A percentile compares a stretch with the other conserved stretches of the same genome.
phyloP scores from a whole-genome alignment of 2,113 vertebrate species.

The Nestor notabilis region DNA sequence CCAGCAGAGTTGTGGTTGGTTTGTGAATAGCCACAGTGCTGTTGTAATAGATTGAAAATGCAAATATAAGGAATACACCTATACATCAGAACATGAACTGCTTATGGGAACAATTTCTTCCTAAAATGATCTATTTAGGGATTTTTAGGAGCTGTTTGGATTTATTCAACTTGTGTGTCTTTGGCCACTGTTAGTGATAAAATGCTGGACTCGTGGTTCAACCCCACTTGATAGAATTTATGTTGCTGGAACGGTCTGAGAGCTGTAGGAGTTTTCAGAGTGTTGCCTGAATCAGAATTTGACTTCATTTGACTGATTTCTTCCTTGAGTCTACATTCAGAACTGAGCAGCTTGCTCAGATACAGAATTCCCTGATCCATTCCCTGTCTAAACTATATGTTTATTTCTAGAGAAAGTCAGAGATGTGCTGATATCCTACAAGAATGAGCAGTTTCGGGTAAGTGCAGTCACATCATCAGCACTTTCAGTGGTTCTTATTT shows the following conservation, averaged over 20 bases:
- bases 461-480: not conserved
- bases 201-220: not conserved
- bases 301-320: not conserved
- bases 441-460: constrained; percentile 88
- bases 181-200: not conserved
- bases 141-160: not conserved
- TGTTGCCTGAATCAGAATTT: not conserved
- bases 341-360: not conserved
- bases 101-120: not conserved
- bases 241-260: not conserved
- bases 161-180: not conserved
- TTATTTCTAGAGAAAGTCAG: constrained; percentile 80
- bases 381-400: not conserved
- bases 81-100: not conserved
- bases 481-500: not conserved
- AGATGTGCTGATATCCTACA: constrained; percentile 85
- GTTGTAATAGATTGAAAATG: not conserved
- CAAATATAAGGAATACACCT: not conserved
- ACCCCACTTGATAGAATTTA: not conserved
- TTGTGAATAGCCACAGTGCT: not conserved
- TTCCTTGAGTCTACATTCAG: not conserved
- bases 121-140: not conserved
- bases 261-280: not conserved
- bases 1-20: not conserved
- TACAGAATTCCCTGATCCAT: not conserved